Evolutionary conservation across 1,140 invertebrate genomes (phyloP).

Genomic region (Trichonephila clavata): DNA sequence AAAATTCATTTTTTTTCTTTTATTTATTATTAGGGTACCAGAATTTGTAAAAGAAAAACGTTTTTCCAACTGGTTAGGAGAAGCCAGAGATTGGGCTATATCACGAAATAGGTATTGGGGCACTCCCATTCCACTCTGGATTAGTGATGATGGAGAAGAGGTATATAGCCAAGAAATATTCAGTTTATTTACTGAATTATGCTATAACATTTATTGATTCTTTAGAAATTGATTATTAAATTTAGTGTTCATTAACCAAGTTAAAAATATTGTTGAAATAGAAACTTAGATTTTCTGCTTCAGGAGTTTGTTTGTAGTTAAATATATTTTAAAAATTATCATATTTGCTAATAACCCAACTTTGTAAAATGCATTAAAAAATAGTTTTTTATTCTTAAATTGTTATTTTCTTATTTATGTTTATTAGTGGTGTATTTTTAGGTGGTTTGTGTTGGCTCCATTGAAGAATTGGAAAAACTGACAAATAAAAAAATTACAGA

Average conservation of each 20-base stretch:
- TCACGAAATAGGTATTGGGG: conserved; percentile 99
- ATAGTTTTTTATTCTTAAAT: too few relatives aligned
- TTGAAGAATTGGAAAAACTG: conserved; percentile 92
- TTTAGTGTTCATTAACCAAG: too few relatives aligned
- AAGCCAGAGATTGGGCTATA: conserved; percentile 98
- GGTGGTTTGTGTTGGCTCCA: conserved; percentile 96
- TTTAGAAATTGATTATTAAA: too few relatives aligned
- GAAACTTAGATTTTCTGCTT: too few relatives aligned
- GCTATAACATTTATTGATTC: too few relatives aligned
- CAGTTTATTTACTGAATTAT: neutral
- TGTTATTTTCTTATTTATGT: too few relatives aligned
- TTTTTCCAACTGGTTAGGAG: conserved; percentile 98
- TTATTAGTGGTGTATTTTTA: too few relatives aligned
- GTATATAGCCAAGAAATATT: conserved; percentile 77
- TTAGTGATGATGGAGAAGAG: conserved; percentile 96
- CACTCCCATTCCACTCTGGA: conserved; percentile 99
- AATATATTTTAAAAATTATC: too few relatives aligned
- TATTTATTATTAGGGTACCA: conserved; percentile 86
- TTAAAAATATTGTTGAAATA: too few relatives aligned
- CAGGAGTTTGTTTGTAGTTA: too few relatives aligned
- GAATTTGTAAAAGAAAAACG: conserved; percentile 99
- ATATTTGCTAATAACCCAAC: too few relatives aligned
- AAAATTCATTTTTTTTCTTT: neutral
- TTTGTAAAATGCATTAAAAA: too few relatives aligned
- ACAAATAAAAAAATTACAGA: conserved; percentile 92